These are phyloP conservation scores for Mesoclemmys tuberculata DNA, from an alignment of 2,113 vertebrate species.

Conservation along the genomic window DNA sequence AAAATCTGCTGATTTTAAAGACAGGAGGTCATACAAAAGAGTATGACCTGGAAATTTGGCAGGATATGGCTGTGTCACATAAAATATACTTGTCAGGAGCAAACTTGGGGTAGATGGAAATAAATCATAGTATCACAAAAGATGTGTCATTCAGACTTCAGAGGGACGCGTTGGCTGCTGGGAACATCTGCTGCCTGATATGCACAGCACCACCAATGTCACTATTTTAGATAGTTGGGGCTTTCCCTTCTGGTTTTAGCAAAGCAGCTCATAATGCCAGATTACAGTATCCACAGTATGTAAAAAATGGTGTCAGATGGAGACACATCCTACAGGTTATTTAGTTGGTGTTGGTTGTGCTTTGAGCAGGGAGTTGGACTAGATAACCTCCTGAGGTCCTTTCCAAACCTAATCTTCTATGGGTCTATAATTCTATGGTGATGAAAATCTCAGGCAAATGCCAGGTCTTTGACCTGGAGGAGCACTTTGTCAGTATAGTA, in stretches of 20 bases:
- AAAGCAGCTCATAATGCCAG: neutral
- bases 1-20: neutral
- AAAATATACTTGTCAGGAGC: neutral
- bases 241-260: neutral
- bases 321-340: neutral
- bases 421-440: too few relatives aligned
- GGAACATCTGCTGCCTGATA: neutral
- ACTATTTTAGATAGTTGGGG: neutral
- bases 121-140: neutral
- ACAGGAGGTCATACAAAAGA: neutral
- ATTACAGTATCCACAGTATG: neutral
- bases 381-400: too few relatives aligned
- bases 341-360: too few relatives aligned
- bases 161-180: neutral
- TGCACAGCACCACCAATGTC: neutral
- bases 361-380: too few relatives aligned
- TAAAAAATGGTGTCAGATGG: neutral
- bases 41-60: neutral
- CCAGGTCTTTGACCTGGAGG: too few relatives aligned
- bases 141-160: neutral
- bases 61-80: neutral
- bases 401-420: too few relatives aligned
- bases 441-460: neutral
- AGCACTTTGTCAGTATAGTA: too few relatives aligned
- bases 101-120: neutral